Percentiles rank a stretch among this genome's conserved stretches.
Conservation (phyloP, 1,140 invertebrate species). For the Pectinophora gossypiella region DNA sequence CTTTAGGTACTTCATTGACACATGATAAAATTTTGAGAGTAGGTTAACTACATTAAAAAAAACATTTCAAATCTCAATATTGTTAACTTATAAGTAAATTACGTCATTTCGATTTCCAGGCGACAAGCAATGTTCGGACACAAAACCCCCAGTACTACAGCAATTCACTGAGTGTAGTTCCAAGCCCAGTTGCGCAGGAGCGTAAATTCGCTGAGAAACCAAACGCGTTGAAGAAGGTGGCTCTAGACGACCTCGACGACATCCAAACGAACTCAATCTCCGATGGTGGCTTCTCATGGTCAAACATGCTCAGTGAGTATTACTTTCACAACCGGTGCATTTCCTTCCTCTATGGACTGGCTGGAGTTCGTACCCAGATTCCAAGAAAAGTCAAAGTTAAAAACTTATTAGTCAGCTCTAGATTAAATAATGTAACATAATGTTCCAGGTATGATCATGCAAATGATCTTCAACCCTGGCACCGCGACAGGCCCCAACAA, state of each 20-base stretch:
- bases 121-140: conserved; percentile 62
- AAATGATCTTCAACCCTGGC: conserved; percentile 85
- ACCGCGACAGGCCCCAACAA: conserved; percentile 84
- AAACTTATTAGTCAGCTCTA: not conserved
- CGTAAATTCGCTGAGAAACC: conserved; percentile 91
- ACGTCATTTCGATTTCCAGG: conserved; percentile 39
- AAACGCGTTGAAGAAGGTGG: conserved; percentile 91
- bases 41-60: too few species aligned
- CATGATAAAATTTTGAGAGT: too few species aligned
- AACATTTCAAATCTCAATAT: too few species aligned
- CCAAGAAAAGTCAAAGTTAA: too few species aligned
- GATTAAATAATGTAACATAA: too few species aligned
- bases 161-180: conserved; percentile 49
- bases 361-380: not conserved
- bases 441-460: conserved; percentile 85
- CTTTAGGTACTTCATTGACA: too few species aligned
- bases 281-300: conserved; percentile 88
- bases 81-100: too few species aligned
- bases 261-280: conserved; percentile 87
- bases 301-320: conserved; percentile 82
- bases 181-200: conserved; percentile 67
- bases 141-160: conserved; percentile 75
- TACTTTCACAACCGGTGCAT: not conserved
- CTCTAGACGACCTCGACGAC: conserved; percentile 87
- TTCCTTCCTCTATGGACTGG: not conserved